These are phyloP conservation scores for Peromyscus californicus DNA, from an alignment of 2,113 vertebrate species.

Conservation along the genomic window DNA sequence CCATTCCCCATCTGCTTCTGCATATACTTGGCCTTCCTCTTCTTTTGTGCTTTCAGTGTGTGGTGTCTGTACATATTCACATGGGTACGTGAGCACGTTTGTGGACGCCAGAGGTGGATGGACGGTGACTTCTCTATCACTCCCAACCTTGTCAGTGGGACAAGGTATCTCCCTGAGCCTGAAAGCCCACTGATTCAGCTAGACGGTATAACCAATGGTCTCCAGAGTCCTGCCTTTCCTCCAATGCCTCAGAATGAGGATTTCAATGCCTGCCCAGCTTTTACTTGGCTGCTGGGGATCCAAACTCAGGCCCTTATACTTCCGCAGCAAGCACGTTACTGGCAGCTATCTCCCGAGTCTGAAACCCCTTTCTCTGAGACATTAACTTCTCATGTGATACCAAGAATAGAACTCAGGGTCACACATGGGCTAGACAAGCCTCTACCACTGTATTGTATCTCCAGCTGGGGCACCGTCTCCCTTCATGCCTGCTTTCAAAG, in stretches of 20 bases:
- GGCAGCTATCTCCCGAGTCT: too few species aligned
- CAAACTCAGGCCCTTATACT: neutral
- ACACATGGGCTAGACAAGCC: neutral
- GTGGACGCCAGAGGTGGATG: too few species aligned
- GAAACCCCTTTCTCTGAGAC: neutral
- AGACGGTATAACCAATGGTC: neutral
- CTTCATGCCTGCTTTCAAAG: neutral
- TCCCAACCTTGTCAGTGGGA: neutral
- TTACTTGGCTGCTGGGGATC: neutral
- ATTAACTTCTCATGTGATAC: neutral
- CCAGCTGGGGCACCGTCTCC: too few species aligned
- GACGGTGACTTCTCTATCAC: neutral
- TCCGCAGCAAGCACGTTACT: neutral
- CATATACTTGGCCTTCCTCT: neutral
- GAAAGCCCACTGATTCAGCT: too few species aligned
- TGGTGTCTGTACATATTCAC: neutral
- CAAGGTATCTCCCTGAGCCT: too few species aligned
- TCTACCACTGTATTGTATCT: too few species aligned
- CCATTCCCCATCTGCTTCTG: neutral
- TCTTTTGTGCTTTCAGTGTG: neutral
- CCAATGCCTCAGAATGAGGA: too few species aligned
- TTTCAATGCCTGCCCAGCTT: neutral
- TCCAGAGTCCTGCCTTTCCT: too few species aligned
- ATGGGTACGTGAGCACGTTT: neutral
- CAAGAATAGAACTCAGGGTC: neutral